Evolutionary conservation across 2,113 vertebrate species (phyloP).

Genomic region (Tachuris rubrigastra): DNA sequence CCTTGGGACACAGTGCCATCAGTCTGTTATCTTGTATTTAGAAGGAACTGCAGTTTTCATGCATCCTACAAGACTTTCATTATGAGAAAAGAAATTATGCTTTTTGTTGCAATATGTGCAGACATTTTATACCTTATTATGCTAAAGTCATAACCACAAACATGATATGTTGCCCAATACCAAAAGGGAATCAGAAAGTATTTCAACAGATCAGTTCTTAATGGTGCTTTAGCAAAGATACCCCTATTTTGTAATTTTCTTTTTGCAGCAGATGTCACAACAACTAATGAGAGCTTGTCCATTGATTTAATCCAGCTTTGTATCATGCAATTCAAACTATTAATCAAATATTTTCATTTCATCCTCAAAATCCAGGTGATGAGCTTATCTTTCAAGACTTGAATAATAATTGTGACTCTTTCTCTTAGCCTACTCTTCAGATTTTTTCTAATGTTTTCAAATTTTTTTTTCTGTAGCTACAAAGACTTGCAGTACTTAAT

Average conservation of each 20-base stretch:
- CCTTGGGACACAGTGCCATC: background rate
- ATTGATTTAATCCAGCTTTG: slow-evolving; percentile 51
- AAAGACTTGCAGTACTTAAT: background rate
- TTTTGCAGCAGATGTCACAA: background rate
- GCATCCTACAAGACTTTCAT: background rate
- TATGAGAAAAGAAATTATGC: background rate
- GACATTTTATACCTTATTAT: background rate
- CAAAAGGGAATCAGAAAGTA: background rate
- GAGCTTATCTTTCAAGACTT: background rate
- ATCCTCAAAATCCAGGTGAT: slow-evolving; percentile 40
- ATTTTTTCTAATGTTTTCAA: background rate
- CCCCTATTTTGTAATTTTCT: background rate
- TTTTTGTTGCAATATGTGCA: background rate
- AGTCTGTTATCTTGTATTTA: background rate
- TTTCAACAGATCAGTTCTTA: background rate
- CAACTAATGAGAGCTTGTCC: slow-evolving; percentile 11
- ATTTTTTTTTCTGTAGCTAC: background rate
- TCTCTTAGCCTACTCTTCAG: background rate
- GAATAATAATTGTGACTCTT: background rate
- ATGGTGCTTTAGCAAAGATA: background rate
- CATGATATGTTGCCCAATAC: background rate
- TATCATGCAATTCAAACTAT: background rate
- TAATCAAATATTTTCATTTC: slow-evolving; percentile 5
- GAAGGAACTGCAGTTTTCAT: background rate
- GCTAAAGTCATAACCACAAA: background rate